Conservation (phyloP, 2,888 invertebrate species). For the Pristionchus fissidentatus region DNA sequence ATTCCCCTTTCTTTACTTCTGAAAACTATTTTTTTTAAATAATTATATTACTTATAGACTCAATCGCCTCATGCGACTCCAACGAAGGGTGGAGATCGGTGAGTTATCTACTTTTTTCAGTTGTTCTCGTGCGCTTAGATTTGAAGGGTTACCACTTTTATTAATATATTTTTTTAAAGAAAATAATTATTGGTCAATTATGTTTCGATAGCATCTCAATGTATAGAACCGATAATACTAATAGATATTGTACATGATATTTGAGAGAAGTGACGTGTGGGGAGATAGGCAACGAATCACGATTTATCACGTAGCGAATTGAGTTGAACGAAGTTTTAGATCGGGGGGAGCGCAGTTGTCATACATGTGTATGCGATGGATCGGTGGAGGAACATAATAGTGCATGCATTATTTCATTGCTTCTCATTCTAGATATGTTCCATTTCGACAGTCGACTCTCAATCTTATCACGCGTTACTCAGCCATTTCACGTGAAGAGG, state of each 20-base stretch:
- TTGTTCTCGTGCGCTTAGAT: background rate
- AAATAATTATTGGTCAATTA: no score
- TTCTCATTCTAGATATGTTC: conserved; percentile 65
- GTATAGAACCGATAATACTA: no score
- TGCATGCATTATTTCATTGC: background rate
- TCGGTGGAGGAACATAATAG: background rate
- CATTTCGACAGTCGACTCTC: conserved; percentile 65
- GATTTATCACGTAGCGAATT: no score
- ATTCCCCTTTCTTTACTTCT: background rate
- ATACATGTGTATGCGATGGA: no score
- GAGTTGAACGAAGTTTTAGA: background rate
- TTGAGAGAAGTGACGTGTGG: no score
- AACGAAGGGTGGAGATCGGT: conserved; percentile 69
- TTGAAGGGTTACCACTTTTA: no score
- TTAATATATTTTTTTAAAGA: no score
- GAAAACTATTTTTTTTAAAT: background rate
- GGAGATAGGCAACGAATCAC: no score
- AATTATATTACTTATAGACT: conserved; percentile 70
- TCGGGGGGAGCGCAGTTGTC: no score
- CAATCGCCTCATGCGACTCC: conserved; percentile 76
- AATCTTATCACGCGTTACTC: conserved; percentile 74
- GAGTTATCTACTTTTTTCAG: background rate
- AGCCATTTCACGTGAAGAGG: conserved; percentile 58
- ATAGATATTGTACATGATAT: no score
- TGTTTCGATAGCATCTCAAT: no score